Conservation (phyloP, 2,113 vertebrate genomes). For the Sphaerodactylus townsendi region DNA sequence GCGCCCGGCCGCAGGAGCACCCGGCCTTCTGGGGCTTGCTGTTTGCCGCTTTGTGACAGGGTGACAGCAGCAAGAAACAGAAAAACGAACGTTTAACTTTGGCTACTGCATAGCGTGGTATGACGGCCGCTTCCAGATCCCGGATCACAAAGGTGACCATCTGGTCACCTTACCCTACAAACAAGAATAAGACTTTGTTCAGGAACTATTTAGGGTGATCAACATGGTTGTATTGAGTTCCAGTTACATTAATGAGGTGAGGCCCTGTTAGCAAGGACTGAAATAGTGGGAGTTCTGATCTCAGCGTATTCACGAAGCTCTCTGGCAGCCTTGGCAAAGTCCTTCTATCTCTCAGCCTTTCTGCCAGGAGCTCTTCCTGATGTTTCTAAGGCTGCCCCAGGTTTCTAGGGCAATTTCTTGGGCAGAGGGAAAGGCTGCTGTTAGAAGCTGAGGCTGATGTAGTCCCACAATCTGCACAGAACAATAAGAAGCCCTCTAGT, state of each 20-base stretch:
- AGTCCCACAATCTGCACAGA: neutral
- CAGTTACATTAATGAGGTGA: neutral
- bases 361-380: neutral
- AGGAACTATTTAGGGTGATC: neutral
- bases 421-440: neutral
- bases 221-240: neutral
- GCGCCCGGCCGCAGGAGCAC: too few relatives aligned
- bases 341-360: neutral
- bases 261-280: neutral
- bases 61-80: too few relatives aligned
- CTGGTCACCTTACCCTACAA: too few relatives aligned
- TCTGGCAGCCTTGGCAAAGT: neutral
- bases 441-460: too few relatives aligned
- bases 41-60: too few relatives aligned
- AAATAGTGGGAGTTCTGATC: neutral
- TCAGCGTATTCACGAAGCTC: neutral
- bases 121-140: too few relatives aligned
- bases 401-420: neutral
- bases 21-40: too few relatives aligned
- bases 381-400: neutral
- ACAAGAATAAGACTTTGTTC: neutral
- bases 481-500: neutral
- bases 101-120: too few relatives aligned
- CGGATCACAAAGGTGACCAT: too few relatives aligned
- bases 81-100: too few relatives aligned